Base-by-base conservation (phyloP, 2,888 invertebrate genomes). In the Xanthia togata region DNA sequence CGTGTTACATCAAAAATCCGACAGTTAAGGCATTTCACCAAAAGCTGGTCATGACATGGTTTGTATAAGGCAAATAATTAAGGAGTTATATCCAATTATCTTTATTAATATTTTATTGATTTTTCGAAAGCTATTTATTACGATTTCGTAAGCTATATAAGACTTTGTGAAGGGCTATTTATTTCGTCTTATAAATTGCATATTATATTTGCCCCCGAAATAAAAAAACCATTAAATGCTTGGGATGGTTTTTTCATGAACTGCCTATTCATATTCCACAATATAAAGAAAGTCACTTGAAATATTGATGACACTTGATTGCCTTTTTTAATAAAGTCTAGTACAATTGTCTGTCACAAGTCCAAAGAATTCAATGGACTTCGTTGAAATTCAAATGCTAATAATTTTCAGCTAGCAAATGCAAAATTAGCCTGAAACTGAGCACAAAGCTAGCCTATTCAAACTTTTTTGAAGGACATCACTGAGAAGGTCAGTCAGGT, bases 41-140 rank as follows among this genome's bases (percentile, higher is more conserved):
- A 38, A 44, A n/a, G 55, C 44, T 55, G 78, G 44, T 31, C 26
- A 53, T 53, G 53, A 62, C 70, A 70, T 35, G 11, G 23, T 71
- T 53, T 78, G 35, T 60, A 3, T 70, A 44, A 35, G 14, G 35
- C 31, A 50, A 76, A n/a, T 44, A 78, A 44, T 23, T 62, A 62
- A 26, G n/a, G 23, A 47, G 35, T 60, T 31, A 70, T 4, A 60
- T 44, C 14, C 50, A 76, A 35, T 44, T 79, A 20, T n/a, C 11
- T 20, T 53, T 47, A 60, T 71, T 71, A 62, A 38, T 38, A 55
- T 55, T 44, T 55, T 62, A 77, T 77, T 79, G 60, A 77, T 71
- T 71, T 60, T 62, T 53, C 17, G 23, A 31, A 35, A 44, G 26
- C 23, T n/a, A n/a, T 31, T 3, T 9, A 41, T 9, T 41, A 26